phyloP scores from a whole-genome alignment of 2,888 invertebrate genomes.

The Rotaria socialis region DNA sequence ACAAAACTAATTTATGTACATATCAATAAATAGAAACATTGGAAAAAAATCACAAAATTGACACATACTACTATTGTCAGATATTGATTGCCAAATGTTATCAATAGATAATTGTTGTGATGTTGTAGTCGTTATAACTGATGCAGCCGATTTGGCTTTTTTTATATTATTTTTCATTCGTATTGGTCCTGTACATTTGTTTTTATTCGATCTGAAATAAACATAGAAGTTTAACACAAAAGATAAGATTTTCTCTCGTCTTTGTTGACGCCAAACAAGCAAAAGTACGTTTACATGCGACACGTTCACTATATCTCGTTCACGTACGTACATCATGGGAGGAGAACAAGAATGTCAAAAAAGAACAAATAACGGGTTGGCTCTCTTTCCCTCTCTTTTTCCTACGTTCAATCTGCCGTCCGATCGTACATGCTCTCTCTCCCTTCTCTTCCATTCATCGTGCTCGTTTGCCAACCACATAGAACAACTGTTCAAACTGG shows the following conservation, averaged over 20 bases:
- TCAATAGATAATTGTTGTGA: neutral
- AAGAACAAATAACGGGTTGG: constrained; percentile 29
- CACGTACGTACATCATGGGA: constrained; percentile 26
- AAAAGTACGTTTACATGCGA: constrained; percentile 10
- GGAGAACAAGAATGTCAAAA: constrained; percentile 32
- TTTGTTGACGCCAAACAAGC: constrained; percentile 32
- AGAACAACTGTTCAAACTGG: constrained; percentile 26
- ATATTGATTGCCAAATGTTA: neutral
- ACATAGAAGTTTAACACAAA: constrained; percentile 4
- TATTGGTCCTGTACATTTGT: constrained; percentile 10
- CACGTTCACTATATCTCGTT: constrained; percentile 18
- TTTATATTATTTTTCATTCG: neutral
- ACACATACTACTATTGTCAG: neutral
- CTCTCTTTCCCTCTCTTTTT: neutral
- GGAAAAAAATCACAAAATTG: neutral
- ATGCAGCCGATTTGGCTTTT: constrained; percentile 1
- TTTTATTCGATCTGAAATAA: constrained; percentile 11
- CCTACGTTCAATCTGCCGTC: constrained; percentile 21
- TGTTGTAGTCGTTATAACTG: neutral
- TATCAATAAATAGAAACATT: neutral
- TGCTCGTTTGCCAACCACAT: constrained; percentile 21
- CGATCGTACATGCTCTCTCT: neutral
- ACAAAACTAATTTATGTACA: neutral
- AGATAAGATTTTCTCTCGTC: constrained; percentile 1
- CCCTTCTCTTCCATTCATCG: neutral